Evolutionary conservation across 2,113 vertebrate genomes (phyloP), one percentile per base, ranked within the genome.

Genomic region (Glaucidium brasilianum): DNA sequence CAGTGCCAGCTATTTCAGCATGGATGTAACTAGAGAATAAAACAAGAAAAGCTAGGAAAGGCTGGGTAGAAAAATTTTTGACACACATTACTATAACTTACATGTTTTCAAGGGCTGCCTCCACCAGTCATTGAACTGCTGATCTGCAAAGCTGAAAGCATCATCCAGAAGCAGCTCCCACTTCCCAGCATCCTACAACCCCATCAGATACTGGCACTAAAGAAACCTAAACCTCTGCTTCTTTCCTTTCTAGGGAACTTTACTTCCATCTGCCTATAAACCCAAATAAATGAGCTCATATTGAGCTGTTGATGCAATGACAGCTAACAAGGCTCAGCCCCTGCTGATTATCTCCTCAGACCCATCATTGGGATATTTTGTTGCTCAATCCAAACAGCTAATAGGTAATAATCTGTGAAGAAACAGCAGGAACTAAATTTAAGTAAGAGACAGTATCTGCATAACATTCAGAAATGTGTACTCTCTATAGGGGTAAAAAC

Each of bases 401-500:
- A 45, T 39, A 59, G 32, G 45, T 45, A 45, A 45, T 53, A 67
- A 64, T 9, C 20, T 62, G 32, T 23, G 35, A 74, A 35, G 22
- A 71, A 60, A 30, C 21, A 83, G 29, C 16, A 18, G 72, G 67
- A 30, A 25, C 15, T 30, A 45, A 37, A 71, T 52, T 47, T 74
- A 47, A 55, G 12, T 50, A 27, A 55, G 18, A 60, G 29, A 11
- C 6, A 35, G 30, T 6, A 16, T 47, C 34, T 59, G 19, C 6
- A 19, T 63, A 52, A 22, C 15, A 45, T 49, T 59, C 66, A 64
- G 62, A 87, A 89, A 84, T 10, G 27, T 25, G 2, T 32, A 3
- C 12, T 66, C n/a, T 67, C 26, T 32, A 2, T 4, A 12, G 11
- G 7, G 13, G 2, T 1, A 2, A 32, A 6, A 27, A 37, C 15